Percentiles rank a stretch among this genome's conserved stretches.
Conservation (phyloP, 2,113 vertebrate genomes). For the Epinephelus cyanopodus region DNA sequence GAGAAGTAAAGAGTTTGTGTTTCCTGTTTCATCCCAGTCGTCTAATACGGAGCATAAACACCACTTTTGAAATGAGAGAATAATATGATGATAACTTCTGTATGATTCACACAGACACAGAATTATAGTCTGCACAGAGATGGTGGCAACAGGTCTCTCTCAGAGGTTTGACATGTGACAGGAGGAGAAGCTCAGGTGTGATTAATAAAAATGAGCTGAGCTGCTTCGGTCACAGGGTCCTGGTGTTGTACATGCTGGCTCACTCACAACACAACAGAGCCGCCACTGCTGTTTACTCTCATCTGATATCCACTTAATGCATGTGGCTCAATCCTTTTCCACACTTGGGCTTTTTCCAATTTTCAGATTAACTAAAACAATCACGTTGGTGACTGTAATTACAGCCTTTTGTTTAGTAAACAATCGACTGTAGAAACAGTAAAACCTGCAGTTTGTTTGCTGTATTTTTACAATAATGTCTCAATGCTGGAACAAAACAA, state of each 20-base stretch:
- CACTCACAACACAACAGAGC: neutral
- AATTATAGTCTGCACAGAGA: neutral
- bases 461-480: constrained; percentile 7
- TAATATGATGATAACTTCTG: neutral
- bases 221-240: neutral
- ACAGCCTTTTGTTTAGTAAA: constrained; percentile 32
- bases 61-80: neutral
- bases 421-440: constrained; percentile 14
- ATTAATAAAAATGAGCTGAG: neutral
- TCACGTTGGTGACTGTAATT: constrained; percentile 25
- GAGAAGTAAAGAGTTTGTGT: neutral
- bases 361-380: constrained; percentile 10
- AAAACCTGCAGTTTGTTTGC: constrained; percentile 10
- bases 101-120: too few relatives aligned
- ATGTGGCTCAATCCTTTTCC: neutral
- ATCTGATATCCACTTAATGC: constrained; percentile 8
- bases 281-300: neutral
- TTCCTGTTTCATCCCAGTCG: neutral
- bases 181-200: neutral
- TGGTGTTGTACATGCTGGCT: neutral
- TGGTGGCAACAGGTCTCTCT: neutral
- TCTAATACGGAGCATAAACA: neutral
- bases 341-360: neutral
- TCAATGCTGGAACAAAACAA: neutral
- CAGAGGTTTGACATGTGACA: neutral